A percentile compares a stretch with the other conserved stretches of the same genome.
Evolutionary conservation across 1,140 invertebrate species (phyloP).

Genomic region (Drosophila miranda): DNA sequence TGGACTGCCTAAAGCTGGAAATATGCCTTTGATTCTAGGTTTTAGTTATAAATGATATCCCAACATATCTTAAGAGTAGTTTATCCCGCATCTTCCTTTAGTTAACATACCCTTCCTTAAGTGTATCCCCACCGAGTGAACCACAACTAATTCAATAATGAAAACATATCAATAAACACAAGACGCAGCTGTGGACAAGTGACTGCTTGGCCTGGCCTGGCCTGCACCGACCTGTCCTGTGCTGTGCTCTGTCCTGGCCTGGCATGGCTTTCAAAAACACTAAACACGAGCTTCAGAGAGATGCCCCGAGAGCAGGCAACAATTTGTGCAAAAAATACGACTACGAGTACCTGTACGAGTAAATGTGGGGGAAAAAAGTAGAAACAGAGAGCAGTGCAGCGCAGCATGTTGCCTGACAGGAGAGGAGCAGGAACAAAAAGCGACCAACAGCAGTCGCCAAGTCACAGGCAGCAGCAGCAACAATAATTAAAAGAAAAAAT

Average conservation of each 20-base stretch:
- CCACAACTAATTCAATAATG: slow-evolving; percentile 74
- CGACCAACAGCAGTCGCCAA: slow-evolving; percentile 25
- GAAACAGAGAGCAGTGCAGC: slow-evolving; percentile 30
- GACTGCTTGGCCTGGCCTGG: slow-evolving; percentile 35
- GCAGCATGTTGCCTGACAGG: slow-evolving; percentile 71
- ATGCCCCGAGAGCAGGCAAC: slow-evolving; percentile 49
- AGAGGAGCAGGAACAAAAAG: slow-evolving; percentile 76
- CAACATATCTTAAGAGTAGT: no score
- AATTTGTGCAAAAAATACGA: slow-evolving; percentile 47
- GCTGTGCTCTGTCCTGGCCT: not conserved
- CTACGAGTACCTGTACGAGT: slow-evolving; percentile 5
- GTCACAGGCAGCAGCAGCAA: slow-evolving; percentile 12
- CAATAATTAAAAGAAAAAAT: slow-evolving; percentile 77
- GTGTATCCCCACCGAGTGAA: slow-evolving; percentile 11
- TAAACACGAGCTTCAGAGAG: slow-evolving; percentile 49
- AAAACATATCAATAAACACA: slow-evolving; percentile 79
- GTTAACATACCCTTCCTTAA: not conserved
- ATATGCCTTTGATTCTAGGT: no score
- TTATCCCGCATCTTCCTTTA: no score
- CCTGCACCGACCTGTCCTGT: no score
- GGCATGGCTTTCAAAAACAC: slow-evolving; percentile 68
- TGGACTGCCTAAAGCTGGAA: no score
- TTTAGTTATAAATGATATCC: no score
- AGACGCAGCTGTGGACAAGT: slow-evolving; percentile 54
- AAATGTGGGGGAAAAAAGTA: slow-evolving; percentile 38